Evolutionary conservation across 2,888 invertebrate genomes (phyloP), one percentile per base, ranked within the genome.

Genomic region (Palloptera scutellata): DNA sequence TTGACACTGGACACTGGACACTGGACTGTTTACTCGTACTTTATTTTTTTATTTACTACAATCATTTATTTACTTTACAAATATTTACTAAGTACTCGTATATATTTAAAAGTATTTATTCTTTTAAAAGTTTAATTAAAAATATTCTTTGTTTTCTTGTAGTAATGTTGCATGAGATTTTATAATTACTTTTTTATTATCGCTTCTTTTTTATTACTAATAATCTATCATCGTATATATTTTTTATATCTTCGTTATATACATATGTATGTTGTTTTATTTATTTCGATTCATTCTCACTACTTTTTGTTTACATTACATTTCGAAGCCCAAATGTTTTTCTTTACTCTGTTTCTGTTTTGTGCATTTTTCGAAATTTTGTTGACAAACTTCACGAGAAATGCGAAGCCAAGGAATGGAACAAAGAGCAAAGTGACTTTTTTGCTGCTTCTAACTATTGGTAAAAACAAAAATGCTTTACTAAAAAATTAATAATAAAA

Each of bases 401-500:
- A 20, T 53, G 64, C 30, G 48, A 52, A 65, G 61, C 58, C 48
- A 54, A 17, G 51, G 51, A 51, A 13, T 48, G 48, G 10, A 15
- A 17, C n/a, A 54, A 61, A 54, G 55, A 48, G 53, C 6, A 6
- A 51, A 51, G 61, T 52, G 17, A 65, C 66, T 20, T 58, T 65
- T 17, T 61, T 19, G 45, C 61, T 66, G 54, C 43, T 61, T 66
- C 41, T 55, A 42, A 48, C 58, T 59, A 13, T 52, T 63, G 54
- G 70, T 73, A 74, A 76, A 71, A 75, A 68, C n/a, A n/a, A 72
- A 70, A 72, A 72, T 69, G 83, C 83, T 84, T 84, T 78, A 80
- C 81, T 82, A 81, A 84, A 84, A 83, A 84, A 79, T 79, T 82
- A 82, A 81, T 81, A 79, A 78, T 81, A 79, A 83, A 84, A 83